Evolutionary conservation across 2,797 vertebrate genomes (phyloP).

Genomic region (Kryptopterus vitreolus): DNA sequence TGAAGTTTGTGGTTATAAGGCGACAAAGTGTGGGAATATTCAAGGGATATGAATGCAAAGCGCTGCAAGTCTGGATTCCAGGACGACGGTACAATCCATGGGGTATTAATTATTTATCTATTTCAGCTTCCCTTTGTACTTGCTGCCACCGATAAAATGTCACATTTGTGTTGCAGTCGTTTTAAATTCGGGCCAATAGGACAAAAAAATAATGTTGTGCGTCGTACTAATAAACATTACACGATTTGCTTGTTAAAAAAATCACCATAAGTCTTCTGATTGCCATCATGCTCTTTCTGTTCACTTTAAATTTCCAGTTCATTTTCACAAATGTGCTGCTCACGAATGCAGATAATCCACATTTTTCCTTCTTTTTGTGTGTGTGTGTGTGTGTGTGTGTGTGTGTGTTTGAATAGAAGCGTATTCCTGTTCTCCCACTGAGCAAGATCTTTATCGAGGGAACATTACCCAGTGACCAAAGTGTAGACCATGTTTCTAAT

Average conservation of each 20-base stretch:
- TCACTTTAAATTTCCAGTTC: not conserved
- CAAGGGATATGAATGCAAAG: no score
- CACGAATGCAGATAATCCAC: not conserved
- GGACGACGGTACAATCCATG: not conserved
- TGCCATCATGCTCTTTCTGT: not conserved
- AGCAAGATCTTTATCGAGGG: not conserved
- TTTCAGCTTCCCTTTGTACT: not conserved
- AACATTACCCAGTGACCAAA: not conserved
- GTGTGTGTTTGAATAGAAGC: not conserved
- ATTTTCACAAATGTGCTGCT: not conserved
- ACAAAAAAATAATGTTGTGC: not conserved
- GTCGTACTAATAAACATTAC: no score
- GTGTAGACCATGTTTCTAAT: conserved; percentile 13
- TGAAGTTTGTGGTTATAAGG: no score
- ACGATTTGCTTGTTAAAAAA: not conserved
- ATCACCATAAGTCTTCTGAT: not conserved
- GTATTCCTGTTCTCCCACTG: no score
- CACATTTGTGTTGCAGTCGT: not conserved
- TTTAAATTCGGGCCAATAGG: not conserved
- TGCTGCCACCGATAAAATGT: not conserved
- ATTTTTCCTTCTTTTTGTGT: not conserved
- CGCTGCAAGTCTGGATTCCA: not conserved
- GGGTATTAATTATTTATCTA: not conserved
- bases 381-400: no score
- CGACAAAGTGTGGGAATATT: no score